phyloP scores from a whole-genome alignment of 1,140 invertebrate species.

The Aphis gossypii region DNA sequence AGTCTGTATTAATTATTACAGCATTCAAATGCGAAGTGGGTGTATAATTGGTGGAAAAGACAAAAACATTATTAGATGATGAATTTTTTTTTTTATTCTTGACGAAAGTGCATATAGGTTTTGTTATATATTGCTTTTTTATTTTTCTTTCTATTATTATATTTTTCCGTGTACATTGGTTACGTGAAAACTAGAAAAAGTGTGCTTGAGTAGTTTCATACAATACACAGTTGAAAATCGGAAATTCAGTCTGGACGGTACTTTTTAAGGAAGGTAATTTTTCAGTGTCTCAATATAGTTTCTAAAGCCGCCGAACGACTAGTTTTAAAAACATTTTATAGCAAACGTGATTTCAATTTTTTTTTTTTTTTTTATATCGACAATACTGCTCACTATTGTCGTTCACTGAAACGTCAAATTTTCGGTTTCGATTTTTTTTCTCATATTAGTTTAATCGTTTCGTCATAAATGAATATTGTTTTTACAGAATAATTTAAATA shows the following conservation, averaged over 20 bases:
- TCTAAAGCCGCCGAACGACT: not conserved
- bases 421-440: not conserved
- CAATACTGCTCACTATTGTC: not conserved
- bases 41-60: not conserved
- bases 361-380: not conserved
- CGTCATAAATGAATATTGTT: not conserved
- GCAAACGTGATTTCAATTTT: not conserved
- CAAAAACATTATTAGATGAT: not conserved
- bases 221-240: not conserved
- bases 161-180: not conserved
- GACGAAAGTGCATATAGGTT: not conserved
- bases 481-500: not conserved
- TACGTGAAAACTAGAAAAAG: not conserved
- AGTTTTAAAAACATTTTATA: not conserved
- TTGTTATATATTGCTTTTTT: not conserved
- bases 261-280: not conserved
- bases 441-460: not conserved
- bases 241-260: not conserved
- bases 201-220: not conserved
- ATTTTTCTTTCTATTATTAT: not conserved
- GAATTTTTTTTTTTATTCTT: not conserved
- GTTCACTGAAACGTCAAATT: not conserved
- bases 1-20: not conserved
- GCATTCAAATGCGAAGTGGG: not conserved
- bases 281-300: not conserved